Base-by-base conservation (phyloP, 2,888 invertebrate genomes). In the Scelioninae gen. 2 region DNA sequence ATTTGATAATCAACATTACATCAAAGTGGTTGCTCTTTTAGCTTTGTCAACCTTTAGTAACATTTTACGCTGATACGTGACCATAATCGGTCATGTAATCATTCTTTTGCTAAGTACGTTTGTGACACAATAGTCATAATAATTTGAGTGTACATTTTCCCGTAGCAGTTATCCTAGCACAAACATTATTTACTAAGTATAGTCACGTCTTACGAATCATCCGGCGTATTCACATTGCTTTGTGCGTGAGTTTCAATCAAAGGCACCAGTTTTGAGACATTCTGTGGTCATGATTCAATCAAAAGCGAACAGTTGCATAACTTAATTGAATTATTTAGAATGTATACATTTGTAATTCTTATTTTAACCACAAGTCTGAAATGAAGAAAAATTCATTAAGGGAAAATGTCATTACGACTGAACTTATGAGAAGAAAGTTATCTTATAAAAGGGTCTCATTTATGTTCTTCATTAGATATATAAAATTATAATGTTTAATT, bases 121-220 rank as follows among this genome's bases (percentile, higher is more conserved):
- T 25, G 41, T 19, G 9, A 52, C 25, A 52, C 45, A 33, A 37
- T 33, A 33, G 7, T 61, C 18, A 41, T 70, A 57, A 57, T 55
- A 22, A 65, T 39, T 48, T 46, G 37, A 50, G 25, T 71, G 39
- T 64, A 55, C 53, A 58, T 46, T 65, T 60, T 53, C 53, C 53
- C 41, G 37, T 71, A 60, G 60, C 16, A 53, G 45, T 65, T 60
- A 22, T 33, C 48, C 63, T 33, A 63, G 63, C 61, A 70, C 60
- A 35, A 65, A 43, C 45, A 41, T 65, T 57, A 57, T 19, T 65
- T 65, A 65, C 48, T 28, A 60, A 71, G 45, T 58, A 43, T 58
- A 58, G 64, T 65, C 65, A 71, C 71, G 53, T 71, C 46, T 71
- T 71, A 53, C 60, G 37, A 71, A 71, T 65, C 58, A 60, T 65